phyloP scores from a whole-genome alignment of 2,113 vertebrate species.

The Macquaria ambigua region DNA sequence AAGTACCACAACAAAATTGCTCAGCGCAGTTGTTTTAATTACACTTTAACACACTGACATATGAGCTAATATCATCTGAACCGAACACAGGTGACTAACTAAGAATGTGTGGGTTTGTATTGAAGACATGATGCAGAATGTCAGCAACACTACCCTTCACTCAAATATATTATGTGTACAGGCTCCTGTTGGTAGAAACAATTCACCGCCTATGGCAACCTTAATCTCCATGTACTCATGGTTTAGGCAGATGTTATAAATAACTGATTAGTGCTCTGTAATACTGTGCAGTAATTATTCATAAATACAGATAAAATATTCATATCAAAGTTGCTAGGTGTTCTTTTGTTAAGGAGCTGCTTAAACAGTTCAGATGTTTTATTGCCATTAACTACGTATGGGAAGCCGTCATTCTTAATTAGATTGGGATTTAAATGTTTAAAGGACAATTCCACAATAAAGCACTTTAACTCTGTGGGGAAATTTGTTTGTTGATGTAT shows the following conservation, averaged over 20 bases:
- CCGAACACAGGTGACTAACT: not conserved
- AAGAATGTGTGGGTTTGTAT: not conserved
- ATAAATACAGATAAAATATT: conserved; percentile 27
- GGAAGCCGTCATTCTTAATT: not conserved
- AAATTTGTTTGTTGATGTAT: not conserved
- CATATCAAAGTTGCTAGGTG: not conserved
- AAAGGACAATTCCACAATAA: not conserved
- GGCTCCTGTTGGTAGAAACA: not conserved
- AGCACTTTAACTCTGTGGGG: not conserved
- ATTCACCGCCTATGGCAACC: conserved; percentile 25
- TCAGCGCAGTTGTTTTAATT: conserved; percentile 9
- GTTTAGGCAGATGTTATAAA: conserved; percentile 43
- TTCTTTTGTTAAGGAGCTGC: not conserved
- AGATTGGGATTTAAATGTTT: not conserved
- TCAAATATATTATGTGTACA: not conserved
- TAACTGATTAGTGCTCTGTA: conserved; percentile 18
- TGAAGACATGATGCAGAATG: not conserved
- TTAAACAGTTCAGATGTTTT: not conserved
- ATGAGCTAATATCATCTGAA: not conserved
- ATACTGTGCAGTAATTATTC: conserved; percentile 24
- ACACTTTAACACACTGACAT: conserved; percentile 2
- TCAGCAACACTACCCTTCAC: not conserved
- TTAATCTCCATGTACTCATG: conserved; percentile 8
- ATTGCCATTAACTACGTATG: not conserved
- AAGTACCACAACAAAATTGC: not conserved